Percentiles rank a stretch among this genome's conserved stretches.
Conservation (phyloP, 2,797 vertebrate genomes). For the Nannoperca obscura region DNA sequence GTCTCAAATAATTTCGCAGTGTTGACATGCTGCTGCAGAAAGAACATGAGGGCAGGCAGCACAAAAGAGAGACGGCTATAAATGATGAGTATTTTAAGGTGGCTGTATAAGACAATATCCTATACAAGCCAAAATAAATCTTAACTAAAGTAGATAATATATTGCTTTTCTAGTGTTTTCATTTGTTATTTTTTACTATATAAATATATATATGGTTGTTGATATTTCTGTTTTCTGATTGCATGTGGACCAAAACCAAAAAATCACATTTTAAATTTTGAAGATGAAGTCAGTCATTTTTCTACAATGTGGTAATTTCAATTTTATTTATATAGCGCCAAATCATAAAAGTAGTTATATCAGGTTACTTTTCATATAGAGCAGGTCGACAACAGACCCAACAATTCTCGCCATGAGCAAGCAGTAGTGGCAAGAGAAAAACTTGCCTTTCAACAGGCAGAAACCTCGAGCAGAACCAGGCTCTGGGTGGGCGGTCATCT, state of each 20-base stretch:
- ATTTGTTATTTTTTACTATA: neutral
- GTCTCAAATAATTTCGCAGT: conserved; percentile 14
- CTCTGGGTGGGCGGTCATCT: no score
- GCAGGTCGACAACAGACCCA: no score
- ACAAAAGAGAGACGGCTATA: neutral
- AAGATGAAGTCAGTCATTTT: neutral
- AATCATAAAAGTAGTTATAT: no score
- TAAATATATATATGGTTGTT: no score
- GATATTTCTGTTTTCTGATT: neutral
- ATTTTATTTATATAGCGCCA: no score
- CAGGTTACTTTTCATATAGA: no score
- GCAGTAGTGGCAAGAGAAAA: no score
- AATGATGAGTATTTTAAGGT: conserved; percentile 1
- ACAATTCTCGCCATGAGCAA: no score
- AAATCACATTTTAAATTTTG: neutral
- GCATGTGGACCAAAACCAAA: neutral
- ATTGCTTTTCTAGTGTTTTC: neutral
- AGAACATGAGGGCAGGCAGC: conserved; percentile 2
- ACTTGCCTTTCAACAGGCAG: no score
- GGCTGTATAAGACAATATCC: neutral
- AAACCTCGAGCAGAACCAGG: no score
- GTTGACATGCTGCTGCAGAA: conserved; percentile 20
- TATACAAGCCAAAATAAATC: neutral
- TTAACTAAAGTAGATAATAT: no score
- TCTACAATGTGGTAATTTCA: neutral